Base-by-base conservation (phyloP, 2,113 vertebrate genomes). In the Burhinus bistriatus region DNA sequence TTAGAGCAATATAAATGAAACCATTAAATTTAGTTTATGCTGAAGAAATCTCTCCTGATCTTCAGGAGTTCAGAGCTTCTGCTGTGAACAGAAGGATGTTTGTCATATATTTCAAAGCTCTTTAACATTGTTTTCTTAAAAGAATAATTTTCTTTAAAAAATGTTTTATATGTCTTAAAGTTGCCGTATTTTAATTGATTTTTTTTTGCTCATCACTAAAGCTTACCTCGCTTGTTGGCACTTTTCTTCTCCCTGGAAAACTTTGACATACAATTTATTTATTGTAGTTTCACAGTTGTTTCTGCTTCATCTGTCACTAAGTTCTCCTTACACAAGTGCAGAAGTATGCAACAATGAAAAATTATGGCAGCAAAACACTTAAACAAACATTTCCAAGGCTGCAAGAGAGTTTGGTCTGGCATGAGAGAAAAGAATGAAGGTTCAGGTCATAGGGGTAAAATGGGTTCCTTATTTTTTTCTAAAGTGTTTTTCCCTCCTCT, bases 301-400 rank as follows among this genome's bases (percentile, higher is more conserved):
- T 95, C 34, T 94, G 55, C 82, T 85, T 95, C 79, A 83, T 44
- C 88, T 86, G 82, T 83, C 92, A 92, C 29, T 65, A 90, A 76
- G 32, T 61, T 95, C 91, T 91, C 36, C 78, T 97, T 96, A 95
- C 90, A 92, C 90, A 95, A 95, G 79, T 94, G 68, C 64, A 93
- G 88, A 96, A 93, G 23, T 93, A 97, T 95, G 92, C 47, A 96
- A 90, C 90, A 90, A 89, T 64, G 66, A 94, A 72, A 94, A 96
- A 92, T 75, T 95, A 93, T 55, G 92, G 36, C 88, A 96, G 72
- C 64, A 90, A 96, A 96, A 96, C 62, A 83, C 52, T 94, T 85
- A 94, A 77, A 93, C 66, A 95, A 96, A 94, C 36, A 92, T 93
- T 86, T 94, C 79, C 84, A 93, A 88, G 2, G 6, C 59, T 96